Base-by-base conservation (phyloP, 2,113 vertebrate species). In the Saguinus midas region DNA sequence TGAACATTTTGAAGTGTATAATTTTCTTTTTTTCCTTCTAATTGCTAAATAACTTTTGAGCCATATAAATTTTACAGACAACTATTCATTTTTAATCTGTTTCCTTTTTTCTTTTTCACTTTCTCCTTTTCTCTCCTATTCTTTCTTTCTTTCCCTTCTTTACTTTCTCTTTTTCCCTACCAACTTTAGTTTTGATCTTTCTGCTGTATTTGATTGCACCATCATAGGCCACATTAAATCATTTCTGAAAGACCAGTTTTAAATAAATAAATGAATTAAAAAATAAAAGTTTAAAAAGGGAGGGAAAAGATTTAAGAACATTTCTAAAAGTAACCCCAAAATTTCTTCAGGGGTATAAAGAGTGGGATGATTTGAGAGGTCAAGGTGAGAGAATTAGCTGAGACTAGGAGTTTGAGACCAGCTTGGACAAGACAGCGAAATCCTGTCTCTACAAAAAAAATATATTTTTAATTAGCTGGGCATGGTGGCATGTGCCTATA, bases 261-360 rank as follows among this genome's bases (percentile, higher is more conserved):
- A n/a, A 61, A 27, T 66, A 76, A 87, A 79, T 58, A 72, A 29
- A 89, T 43, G 40, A 83, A 84, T 61, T 84, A 9, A 11, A 29
- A 90, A 78, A 94, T 10, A 81, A 37, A 3, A 58, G 32, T 72
- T 87, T 35, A 81, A 66, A 81, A 78, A 79, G 8, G 32, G 76
- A 81, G 55, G 40, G 35, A 48, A 43, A 58, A 82, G 10, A 40
- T 52, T 94, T 85, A 90, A 94, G 50, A 91, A 90, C 73, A 86
- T 58, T 96, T 96, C 66, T 40, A 95, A 92, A 96, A 97, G 76
- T 58, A 96, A 91, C 75, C 73, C 84, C 94, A 64, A 95, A 79
- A 4, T 92, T 87, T 89, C 81, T 79, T 94, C 79, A 89, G 72
- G 52, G 72, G 7, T 27, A 91, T 37, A 94, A 87, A 94, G 17